Evolutionary conservation across 2,888 invertebrate genomes (phyloP).

Genomic region (Rhagium mordax): DNA sequence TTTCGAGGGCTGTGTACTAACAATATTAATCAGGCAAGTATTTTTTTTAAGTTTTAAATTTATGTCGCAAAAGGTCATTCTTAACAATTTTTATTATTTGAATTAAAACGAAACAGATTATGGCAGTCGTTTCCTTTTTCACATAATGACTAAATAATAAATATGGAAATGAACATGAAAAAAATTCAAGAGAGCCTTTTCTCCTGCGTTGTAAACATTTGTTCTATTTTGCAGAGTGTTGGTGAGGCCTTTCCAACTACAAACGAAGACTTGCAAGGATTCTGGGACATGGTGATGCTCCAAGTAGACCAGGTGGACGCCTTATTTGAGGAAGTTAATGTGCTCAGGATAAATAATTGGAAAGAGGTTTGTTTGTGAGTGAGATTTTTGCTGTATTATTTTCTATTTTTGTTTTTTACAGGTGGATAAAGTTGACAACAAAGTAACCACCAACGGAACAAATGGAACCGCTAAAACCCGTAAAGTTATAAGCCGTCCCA

Average conservation of each 20-base stretch:
- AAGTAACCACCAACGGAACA: constrained; percentile 34
- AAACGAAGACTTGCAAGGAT: constrained; percentile 91
- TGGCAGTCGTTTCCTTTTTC: no score
- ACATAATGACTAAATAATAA: no score
- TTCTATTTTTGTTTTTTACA: constrained; percentile 1
- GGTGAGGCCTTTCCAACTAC: constrained; percentile 92
- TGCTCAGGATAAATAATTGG: constrained; percentile 79
- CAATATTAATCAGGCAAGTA: constrained; percentile 66
- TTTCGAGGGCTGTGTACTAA: constrained; percentile 82
- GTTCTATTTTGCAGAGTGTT: constrained; percentile 71
- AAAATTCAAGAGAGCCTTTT: constrained; percentile 16
- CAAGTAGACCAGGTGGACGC: constrained; percentile 91
- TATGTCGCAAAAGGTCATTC: no score
- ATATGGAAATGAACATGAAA: no score
- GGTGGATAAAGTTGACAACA: constrained; percentile 30
- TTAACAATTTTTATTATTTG: no score
- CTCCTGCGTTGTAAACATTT: not conserved
- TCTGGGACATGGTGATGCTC: constrained; percentile 98
- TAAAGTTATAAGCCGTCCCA: constrained; percentile 50
- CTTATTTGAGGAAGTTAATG: constrained; percentile 81
- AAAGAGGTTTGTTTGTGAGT: constrained; percentile 70
- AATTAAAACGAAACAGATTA: no score
- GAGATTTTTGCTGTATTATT: not conserved
- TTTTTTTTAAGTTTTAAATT: not conserved
- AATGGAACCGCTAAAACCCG: constrained; percentile 39